Conservation (phyloP, 2,113 vertebrate species). For the Tamias sibiricus region DNA sequence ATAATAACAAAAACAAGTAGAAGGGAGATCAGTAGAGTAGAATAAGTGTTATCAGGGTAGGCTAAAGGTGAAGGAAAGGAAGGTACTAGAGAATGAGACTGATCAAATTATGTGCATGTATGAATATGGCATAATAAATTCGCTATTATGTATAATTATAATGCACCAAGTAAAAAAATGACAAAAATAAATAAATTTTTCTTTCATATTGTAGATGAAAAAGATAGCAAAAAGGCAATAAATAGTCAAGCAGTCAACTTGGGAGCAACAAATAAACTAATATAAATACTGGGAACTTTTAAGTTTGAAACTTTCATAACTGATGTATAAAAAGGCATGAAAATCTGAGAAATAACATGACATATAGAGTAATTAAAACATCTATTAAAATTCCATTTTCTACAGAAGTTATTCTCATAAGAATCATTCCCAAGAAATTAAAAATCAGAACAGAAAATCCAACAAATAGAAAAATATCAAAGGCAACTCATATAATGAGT, state of each 20-base stretch:
- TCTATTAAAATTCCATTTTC: background rate
- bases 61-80: too few relatives aligned
- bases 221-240: background rate
- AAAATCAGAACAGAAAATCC: background rate
- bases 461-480: background rate
- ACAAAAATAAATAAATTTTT: background rate
- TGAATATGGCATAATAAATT: too few relatives aligned
- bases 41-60: too few relatives aligned
- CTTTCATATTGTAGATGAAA: slow-evolving; percentile 34
- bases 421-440: slow-evolving; percentile 45
- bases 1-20: too few relatives aligned
- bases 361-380: background rate
- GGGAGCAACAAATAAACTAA: slow-evolving; percentile 41
- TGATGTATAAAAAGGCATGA: slow-evolving; percentile 1
- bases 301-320: slow-evolving; percentile 39
- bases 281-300: background rate
- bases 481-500: background rate
- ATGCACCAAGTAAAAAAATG: too few relatives aligned
- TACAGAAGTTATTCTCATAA: background rate
- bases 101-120: too few relatives aligned
- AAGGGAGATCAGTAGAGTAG: too few relatives aligned
- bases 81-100: too few relatives aligned
- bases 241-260: background rate
- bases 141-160: too few relatives aligned
- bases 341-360: slow-evolving; percentile 25